Evolutionary conservation across 2,797 vertebrate species (phyloP).

Genomic region (Neostethus bicornis): DNA sequence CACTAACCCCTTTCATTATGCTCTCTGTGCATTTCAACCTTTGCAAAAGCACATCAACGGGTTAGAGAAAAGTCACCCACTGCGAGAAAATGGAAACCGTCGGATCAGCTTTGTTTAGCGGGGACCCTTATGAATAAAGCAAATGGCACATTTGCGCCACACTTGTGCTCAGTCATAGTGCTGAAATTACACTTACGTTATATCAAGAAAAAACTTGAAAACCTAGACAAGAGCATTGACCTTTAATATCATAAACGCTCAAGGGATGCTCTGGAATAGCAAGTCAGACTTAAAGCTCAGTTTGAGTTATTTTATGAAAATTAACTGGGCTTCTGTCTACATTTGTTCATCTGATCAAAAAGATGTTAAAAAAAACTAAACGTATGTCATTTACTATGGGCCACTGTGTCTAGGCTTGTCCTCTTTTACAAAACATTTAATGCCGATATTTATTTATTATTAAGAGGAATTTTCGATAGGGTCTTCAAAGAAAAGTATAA

Average conservation of each 20-base stretch:
- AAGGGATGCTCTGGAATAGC: background rate
- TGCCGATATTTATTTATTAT: too few species aligned
- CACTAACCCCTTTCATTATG: conserved; percentile 20
- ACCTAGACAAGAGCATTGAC: background rate
- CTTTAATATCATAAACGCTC: background rate
- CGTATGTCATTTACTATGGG: too few species aligned
- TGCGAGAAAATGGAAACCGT: conserved; percentile 35
- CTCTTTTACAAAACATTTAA: too few species aligned
- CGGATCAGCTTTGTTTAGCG: conserved; percentile 13
- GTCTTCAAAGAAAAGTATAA: too few species aligned
- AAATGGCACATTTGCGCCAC: conserved; percentile 7
- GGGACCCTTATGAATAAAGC: conserved; percentile 23
- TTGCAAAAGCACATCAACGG: conserved; percentile 15
- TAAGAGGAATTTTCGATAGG: too few species aligned
- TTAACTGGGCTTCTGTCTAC: too few species aligned
- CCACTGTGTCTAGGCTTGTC: too few species aligned
- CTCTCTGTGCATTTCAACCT: conserved; percentile 25
- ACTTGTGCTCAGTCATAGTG: conserved; percentile 19
- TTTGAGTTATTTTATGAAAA: background rate
- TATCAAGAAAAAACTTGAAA: conserved; percentile 16
- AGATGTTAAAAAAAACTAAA: too few species aligned
- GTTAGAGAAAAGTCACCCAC: conserved; percentile 31
- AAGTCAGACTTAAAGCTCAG: background rate
- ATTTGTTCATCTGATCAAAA: too few species aligned
- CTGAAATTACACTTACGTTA: conserved; percentile 24